These are phyloP conservation scores for zebrafish (Danio rerio) DNA, from an alignment of 2,113 vertebrate genomes.

Conservation along the genomic window DNA sequence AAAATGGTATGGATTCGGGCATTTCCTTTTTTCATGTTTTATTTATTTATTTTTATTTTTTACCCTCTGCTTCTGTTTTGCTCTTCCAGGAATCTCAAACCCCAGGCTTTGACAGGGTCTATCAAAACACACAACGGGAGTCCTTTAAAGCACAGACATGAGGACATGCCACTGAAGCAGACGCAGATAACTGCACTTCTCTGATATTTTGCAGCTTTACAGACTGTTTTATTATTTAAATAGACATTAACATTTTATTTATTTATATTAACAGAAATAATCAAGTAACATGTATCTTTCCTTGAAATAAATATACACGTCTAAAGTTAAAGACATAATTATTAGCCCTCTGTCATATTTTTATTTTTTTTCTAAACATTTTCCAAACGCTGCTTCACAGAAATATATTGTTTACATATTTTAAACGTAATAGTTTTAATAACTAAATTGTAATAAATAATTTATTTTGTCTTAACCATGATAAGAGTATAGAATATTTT, in stretches of 20 bases:
- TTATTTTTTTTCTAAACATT: too few relatives aligned
- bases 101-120: constrained; percentile 10
- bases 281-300: background rate
- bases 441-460: too few relatives aligned
- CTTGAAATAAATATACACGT: too few relatives aligned
- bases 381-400: too few relatives aligned
- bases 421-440: too few relatives aligned
- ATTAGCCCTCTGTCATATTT: too few relatives aligned
- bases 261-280: background rate
- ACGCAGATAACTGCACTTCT: background rate
- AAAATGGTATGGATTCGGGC: constrained; percentile 43
- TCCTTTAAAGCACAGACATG: constrained; percentile 13
- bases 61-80: background rate
- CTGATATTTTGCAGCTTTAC: background rate
- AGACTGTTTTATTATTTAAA: background rate
- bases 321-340: too few relatives aligned
- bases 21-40: background rate
- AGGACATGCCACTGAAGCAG: background rate
- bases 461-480: too few relatives aligned
- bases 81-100: constrained; percentile 21
- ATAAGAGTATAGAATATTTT: too few relatives aligned
- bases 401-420: too few relatives aligned
- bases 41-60: too few relatives aligned
- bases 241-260: background rate
- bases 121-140: constrained; percentile 47